Percentiles rank a stretch among this genome's conserved stretches.
phyloP scores from a whole-genome alignment of 2,113 vertebrate species.

The Brachyhypopomus occidentalis region DNA sequence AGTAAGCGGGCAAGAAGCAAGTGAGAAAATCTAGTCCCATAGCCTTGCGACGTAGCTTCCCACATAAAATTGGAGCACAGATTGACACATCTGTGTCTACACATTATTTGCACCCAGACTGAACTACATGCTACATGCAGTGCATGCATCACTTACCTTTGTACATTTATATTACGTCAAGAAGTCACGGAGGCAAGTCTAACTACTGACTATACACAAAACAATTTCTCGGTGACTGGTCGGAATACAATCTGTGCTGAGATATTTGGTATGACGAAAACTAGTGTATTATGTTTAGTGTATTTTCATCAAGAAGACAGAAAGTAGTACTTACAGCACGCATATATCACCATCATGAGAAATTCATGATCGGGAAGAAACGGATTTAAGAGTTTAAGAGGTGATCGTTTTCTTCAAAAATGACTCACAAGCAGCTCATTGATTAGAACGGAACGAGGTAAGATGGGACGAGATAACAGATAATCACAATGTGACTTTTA shows the following conservation, averaged over 20 bases:
- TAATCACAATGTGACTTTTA: background rate
- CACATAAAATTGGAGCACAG: background rate
- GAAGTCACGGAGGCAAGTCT: background rate
- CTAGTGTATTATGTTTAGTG: background rate
- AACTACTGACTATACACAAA: background rate
- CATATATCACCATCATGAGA: constrained; percentile 1
- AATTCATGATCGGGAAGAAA: background rate
- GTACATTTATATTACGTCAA: constrained; percentile 12
- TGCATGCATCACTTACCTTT: constrained; percentile 65
- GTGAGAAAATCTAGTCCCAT: constrained; percentile 47
- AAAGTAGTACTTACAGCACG: background rate
- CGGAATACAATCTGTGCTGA: background rate
- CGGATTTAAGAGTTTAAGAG: background rate
- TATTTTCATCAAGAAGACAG: background rate
- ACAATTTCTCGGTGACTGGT: background rate
- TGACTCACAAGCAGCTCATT: background rate
- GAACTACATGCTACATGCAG: constrained; percentile 15
- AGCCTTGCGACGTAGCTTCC: background rate
- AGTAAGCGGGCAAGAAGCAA: constrained; percentile 26
- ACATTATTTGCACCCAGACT: background rate
- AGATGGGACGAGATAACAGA: background rate
- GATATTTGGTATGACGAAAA: background rate
- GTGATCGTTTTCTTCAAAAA: background rate
- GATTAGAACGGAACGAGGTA: background rate
- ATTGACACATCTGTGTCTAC: background rate